Conservation (phyloP, 1,140 invertebrate species). For the Tetranychus cinnabarinus region DNA sequence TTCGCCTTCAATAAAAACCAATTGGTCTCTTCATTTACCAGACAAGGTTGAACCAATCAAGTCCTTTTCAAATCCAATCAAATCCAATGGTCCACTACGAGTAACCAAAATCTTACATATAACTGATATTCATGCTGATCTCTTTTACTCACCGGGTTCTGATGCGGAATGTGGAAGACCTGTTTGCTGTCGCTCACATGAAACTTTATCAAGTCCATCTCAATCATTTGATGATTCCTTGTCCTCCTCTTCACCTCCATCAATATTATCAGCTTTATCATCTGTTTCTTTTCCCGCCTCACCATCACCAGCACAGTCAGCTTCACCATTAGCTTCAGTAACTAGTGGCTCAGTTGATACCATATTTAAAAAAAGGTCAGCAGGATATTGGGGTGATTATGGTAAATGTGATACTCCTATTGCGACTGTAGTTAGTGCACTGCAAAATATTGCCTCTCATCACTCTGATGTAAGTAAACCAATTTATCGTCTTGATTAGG, state of each 20-base stretch:
- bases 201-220: not conserved
- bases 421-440: not conserved
- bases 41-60: not conserved
- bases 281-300: no score
- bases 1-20: not conserved
- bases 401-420: not conserved
- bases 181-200: conserved; percentile 44
- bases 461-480: not conserved
- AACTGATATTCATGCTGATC: conserved; percentile 78
- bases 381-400: conserved; percentile 1
- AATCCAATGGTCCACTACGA: not conserved
- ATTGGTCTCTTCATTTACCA: not conserved
- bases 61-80: not conserved
- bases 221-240: no score
- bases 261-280: no score
- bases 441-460: not conserved
- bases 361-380: not conserved
- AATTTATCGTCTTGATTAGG: not conserved
- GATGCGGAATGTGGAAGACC: conserved; percentile 75
- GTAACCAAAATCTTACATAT: conserved; percentile 34
- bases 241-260: no score
- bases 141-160: conserved; percentile 63
- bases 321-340: no score
- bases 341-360: not conserved
- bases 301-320: no score